Evolutionary conservation across 2,113 vertebrate species (phyloP).

Genomic region (Athene cunicularia): DNA sequence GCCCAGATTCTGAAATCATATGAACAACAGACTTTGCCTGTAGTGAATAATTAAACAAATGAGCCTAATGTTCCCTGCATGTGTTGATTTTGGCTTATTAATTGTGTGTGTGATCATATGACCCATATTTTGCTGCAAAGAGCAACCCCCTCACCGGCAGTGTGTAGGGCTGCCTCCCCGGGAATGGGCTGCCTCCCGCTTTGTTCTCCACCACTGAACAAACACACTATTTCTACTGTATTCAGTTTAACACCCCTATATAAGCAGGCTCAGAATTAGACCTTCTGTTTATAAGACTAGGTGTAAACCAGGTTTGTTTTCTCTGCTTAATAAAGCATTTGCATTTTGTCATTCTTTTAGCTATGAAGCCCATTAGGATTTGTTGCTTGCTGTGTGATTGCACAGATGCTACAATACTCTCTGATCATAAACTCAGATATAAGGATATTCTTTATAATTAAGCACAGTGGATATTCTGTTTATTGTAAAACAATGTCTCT

Average conservation of each 20-base stretch:
- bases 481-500: not conserved
- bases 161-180: not conserved
- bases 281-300: constrained; percentile 45
- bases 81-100: constrained; percentile 55
- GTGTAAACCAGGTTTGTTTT: constrained; percentile 61
- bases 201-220: constrained; percentile 34
- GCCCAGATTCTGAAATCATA: constrained; percentile 42
- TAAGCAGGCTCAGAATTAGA: constrained; percentile 58
- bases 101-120: not conserved
- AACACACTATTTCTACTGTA: constrained; percentile 18
- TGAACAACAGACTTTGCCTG: constrained; percentile 22
- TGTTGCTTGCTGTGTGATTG: not conserved
- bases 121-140: not conserved
- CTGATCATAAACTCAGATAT: not conserved
- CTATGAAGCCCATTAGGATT: not conserved
- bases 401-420: not conserved
- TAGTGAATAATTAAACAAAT: constrained; percentile 66
- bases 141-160: not conserved
- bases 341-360: constrained; percentile 55
- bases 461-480: not conserved
- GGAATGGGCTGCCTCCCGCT: not conserved
- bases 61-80: constrained; percentile 14
- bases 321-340: constrained; percentile 56
- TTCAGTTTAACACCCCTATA: constrained; percentile 40
- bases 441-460: not conserved